Percentiles rank a stretch among this genome's conserved stretches.
phyloP scores from a whole-genome alignment of 1,140 invertebrate species.

The Drosophila quadrilineata region DNA sequence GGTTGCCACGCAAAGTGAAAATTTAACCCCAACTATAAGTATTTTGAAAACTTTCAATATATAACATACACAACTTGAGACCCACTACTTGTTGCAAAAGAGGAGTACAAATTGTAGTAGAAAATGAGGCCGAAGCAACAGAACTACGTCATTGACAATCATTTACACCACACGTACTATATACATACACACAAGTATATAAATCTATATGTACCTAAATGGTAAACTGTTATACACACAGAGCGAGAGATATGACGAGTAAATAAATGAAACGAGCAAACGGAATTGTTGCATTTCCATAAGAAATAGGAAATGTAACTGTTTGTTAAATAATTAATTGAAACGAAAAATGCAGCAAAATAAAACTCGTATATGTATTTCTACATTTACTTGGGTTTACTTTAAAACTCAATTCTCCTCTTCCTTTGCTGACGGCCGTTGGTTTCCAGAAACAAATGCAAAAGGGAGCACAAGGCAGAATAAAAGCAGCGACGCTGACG shows the following conservation, averaged over 20 bases:
- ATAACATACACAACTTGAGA: neutral
- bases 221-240: too few relatives aligned
- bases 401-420: constrained; percentile 2
- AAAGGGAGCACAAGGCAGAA: constrained; percentile 36
- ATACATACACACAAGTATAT: constrained; percentile 5
- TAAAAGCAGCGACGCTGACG: constrained; percentile 23
- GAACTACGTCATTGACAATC: constrained; percentile 14
- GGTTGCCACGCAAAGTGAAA: constrained; percentile 13
- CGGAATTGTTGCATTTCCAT: constrained; percentile 10
- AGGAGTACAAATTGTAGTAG: constrained; percentile 8
- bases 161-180: constrained; percentile 29
- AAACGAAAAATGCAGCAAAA: neutral
- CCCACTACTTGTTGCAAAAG: constrained; percentile 44
- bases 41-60: constrained; percentile 7
- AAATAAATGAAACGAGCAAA: constrained; percentile 19
- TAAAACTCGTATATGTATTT: constrained; percentile 2
- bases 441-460: constrained; percentile 39
- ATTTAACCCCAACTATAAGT: constrained; percentile 6
- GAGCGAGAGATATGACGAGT: constrained; percentile 10
- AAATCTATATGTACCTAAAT: neutral
- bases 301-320: neutral
- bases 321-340: neutral
- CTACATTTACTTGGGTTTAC: constrained; percentile 9
- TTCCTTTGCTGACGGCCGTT: constrained; percentile 25
- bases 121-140: neutral